phyloP scores from a whole-genome alignment of 2,797 vertebrate genomes.

The Oreonectes daqikongensis region DNA sequence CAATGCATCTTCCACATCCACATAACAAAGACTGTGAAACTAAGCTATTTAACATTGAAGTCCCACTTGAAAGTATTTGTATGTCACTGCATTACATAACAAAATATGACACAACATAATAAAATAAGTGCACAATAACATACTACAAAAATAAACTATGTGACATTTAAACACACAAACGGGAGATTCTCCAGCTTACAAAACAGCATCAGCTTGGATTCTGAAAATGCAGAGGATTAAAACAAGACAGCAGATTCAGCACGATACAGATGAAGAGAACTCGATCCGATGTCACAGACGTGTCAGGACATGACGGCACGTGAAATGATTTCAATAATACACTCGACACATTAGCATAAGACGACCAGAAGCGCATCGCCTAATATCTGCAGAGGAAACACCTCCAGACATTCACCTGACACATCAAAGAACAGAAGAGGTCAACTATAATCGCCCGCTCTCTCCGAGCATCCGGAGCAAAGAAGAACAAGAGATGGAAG shows the following conservation, averaged over 20 bases:
- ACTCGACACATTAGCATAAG: background rate
- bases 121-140: too few species aligned
- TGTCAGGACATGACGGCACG: background rate
- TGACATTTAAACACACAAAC: background rate
- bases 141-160: too few species aligned
- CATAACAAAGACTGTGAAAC: background rate
- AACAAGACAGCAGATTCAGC: background rate
- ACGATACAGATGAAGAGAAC: slow-evolving; percentile 1
- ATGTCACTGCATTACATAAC: background rate
- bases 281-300: background rate
- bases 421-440: too few species aligned
- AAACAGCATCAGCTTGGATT: slow-evolving; percentile 2
- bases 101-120: too few species aligned
- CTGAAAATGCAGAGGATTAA: background rate
- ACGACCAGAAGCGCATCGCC: background rate
- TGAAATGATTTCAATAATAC: slow-evolving; percentile 2
- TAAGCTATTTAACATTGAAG: background rate
- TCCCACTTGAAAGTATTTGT: background rate
- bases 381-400: background rate
- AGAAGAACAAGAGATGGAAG: slow-evolving; percentile 32
- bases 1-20: background rate
- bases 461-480: slow-evolving; percentile 38
- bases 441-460: too few species aligned
- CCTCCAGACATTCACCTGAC: slow-evolving; percentile 22
- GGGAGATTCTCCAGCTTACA: background rate